These are phyloP conservation scores for Acanthaster planci DNA, from an alignment of 35 echinoderm and acorn worm species.

Conservation along the genomic window DNA sequence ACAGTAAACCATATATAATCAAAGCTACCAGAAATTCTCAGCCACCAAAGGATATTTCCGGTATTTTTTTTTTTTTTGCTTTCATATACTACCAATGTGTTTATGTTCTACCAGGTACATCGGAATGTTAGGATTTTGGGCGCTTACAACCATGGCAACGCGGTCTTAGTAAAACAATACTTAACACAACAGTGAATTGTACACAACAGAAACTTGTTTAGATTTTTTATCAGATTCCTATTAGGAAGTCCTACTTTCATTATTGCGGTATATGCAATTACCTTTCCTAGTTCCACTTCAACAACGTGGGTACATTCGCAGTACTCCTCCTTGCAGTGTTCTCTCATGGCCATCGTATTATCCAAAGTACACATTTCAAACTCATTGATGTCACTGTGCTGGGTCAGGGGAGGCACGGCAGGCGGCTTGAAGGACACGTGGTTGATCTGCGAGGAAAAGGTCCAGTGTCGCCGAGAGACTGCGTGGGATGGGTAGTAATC, in stretches of 20 bases:
- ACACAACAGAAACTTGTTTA: too few species aligned
- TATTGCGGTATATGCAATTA: not conserved
- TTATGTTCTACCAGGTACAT: not conserved
- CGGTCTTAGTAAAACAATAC: too few species aligned
- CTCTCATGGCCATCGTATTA: constrained; percentile 22
- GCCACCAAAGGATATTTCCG: too few species aligned
- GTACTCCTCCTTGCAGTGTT: constrained; percentile 37
- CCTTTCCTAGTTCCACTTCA: constrained; percentile 54
- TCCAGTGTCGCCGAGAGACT: not conserved
- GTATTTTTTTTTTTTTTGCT: too few species aligned
- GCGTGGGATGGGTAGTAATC: constrained; percentile 53
- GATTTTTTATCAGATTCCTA: too few species aligned
- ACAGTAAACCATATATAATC: not conserved
- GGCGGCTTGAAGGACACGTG: constrained; percentile 64
- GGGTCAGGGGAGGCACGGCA: constrained; percentile 39
- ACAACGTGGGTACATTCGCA: constrained; percentile 59
- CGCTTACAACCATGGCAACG: too few species aligned
- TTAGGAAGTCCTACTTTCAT: too few species aligned
- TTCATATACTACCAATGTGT: too few species aligned
- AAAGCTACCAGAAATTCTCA: too few species aligned
- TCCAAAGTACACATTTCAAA: constrained; percentile 41
- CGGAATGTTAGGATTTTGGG: too few species aligned
- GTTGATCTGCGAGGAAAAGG: constrained; percentile 72
- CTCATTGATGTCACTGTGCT: constrained; percentile 38
- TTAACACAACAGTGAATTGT: too few species aligned